Evolutionary conservation across 2,797 vertebrate species (phyloP), one percentile per base, ranked within the genome.

Genomic region (Odontamblyopus rebecca): DNA sequence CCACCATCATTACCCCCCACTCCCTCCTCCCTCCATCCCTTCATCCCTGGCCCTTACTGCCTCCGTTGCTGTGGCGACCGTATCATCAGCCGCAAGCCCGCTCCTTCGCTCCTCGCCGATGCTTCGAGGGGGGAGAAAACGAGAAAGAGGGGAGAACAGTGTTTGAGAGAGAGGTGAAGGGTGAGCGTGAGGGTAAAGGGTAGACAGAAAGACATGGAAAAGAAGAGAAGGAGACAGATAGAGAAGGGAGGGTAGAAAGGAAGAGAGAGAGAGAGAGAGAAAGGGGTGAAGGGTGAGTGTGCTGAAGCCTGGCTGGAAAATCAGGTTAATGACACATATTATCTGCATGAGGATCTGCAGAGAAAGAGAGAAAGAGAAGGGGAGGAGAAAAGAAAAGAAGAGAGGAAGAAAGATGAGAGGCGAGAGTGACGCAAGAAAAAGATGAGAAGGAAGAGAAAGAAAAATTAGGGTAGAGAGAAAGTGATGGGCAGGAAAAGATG

Each of bases 11-110:
- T 94, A 93, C 92, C 30, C 61, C 89, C 89, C 91, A 91, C 91
- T 91, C 93, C 61, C 11, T 4, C 44, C 11, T 48, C 44, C 38
- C 41, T 13, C 3, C 41, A 13, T 38, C 35, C 35, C 35, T 38
- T 8, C 35, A 38, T 38, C 35, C 35, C 67, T 85, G 86, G 90
- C 89, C 93, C 92, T 94, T 93, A 95, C 93, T 93, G 92, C 88
- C 44, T 15, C 44, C 81, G 95, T 97, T 93, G 92, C 93, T 95
- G 94, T 96, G 94, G 95, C 92, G 96, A 97, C 96, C 82, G 88
- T 95, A 95, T 96, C 95, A 95, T 96, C 95, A 95, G 95, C 95
- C 93, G 93, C 94, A 95, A 91, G 89, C 93, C 91, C 89, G 90
- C 91, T 94, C 92, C 90, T 93, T 91, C 89, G 90, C 91, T 94